Evolutionary conservation across 2,113 vertebrate genomes (phyloP).

Genomic region (Dascyllus trimaculatus): DNA sequence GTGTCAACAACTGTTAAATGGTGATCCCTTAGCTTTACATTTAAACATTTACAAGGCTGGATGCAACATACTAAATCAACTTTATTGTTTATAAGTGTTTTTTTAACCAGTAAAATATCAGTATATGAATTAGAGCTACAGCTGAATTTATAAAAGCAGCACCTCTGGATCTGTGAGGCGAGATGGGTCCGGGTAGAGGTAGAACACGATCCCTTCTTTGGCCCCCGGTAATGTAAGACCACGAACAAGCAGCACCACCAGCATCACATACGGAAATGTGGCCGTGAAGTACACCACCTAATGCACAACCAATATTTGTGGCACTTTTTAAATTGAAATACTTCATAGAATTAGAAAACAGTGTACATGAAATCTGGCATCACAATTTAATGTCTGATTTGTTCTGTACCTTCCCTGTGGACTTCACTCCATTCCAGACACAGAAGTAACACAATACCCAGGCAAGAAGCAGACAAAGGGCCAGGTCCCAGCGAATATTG

Average conservation of each 20-base stretch:
- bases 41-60: background rate
- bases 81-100: too few relatives aligned
- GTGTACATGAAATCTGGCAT: background rate
- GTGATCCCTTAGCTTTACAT: background rate
- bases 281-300: slow-evolving; percentile 98
- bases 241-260: slow-evolving; percentile 90
- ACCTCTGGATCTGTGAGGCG: slow-evolving; percentile 94
- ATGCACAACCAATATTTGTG: background rate
- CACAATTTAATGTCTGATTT: background rate
- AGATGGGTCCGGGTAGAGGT: slow-evolving; percentile 92
- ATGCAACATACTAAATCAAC: too few relatives aligned
- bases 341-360: background rate
- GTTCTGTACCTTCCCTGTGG: slow-evolving; percentile 85
- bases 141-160: background rate
- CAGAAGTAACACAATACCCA: slow-evolving; percentile 91
- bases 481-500: slow-evolving; percentile 85
- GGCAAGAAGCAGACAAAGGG: slow-evolving; percentile 85
- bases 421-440: slow-evolving; percentile 90
- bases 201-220: slow-evolving; percentile 90
- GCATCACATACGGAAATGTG: slow-evolving; percentile 94
- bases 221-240: slow-evolving; percentile 94
- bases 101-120: too few relatives aligned
- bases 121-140: background rate
- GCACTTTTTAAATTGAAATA: background rate
- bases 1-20: background rate